Conservation (phyloP, 2,888 invertebrate species). For the Nomada ferruginata region DNA sequence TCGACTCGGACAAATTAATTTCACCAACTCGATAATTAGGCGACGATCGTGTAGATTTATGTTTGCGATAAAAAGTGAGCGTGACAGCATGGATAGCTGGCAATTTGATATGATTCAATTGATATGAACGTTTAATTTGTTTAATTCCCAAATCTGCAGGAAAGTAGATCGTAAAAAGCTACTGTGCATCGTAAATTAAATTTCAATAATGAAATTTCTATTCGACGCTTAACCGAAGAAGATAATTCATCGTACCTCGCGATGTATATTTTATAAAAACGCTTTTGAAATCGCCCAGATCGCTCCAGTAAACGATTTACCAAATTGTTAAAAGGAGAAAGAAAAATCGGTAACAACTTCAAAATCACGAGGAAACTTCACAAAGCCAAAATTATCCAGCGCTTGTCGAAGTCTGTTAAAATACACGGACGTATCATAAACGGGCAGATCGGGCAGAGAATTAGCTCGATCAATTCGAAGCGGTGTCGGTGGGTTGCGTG, state of each 20-base stretch:
- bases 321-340: no score
- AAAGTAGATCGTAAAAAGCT: conserved; percentile 42
- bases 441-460: conserved; percentile 25
- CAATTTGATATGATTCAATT: no score
- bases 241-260: no score
- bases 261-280: no score
- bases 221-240: no score
- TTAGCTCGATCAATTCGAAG: conserved; percentile 51
- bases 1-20: conserved; percentile 60
- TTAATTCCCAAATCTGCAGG: background rate
- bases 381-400: no score
- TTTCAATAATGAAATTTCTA: no score
- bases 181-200: no score
- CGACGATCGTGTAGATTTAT: conserved; percentile 14
- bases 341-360: no score
- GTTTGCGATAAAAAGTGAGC: conserved; percentile 16
- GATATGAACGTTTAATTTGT: background rate
- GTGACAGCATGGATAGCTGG: background rate
- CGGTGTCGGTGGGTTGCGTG: conserved; percentile 48
- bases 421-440: conserved; percentile 27
- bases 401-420: background rate
- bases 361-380: no score
- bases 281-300: no score
- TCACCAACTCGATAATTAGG: conserved; percentile 38
- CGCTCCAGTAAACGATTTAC: no score